These are phyloP conservation scores for Pachyseris speciosa DNA, from an alignment of 64 coral and sea anemone genomes.

Conservation along the genomic window DNA sequence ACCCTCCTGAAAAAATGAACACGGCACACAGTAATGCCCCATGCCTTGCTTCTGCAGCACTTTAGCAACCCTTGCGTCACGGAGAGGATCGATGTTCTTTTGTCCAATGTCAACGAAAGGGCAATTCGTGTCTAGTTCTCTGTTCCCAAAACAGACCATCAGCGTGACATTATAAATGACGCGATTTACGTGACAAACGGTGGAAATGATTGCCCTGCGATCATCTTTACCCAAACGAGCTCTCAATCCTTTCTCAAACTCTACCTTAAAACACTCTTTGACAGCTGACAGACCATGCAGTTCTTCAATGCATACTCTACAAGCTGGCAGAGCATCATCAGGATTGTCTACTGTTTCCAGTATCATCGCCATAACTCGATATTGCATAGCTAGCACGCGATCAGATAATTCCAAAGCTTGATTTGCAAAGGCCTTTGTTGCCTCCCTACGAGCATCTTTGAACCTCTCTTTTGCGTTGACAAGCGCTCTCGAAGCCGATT, in stretches of 20 bases:
- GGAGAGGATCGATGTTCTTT: background rate
- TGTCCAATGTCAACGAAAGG: background rate
- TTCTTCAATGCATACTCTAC: background rate
- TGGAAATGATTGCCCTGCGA: background rate
- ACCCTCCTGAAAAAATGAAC: constrained; percentile 17
- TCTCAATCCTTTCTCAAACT: background rate
- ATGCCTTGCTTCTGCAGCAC: background rate
- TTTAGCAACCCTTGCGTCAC: background rate
- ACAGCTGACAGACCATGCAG: background rate
- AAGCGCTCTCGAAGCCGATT: background rate
- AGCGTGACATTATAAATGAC: background rate
- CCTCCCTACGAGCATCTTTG: background rate
- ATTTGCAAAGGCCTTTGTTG: background rate
- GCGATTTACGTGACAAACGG: constrained; percentile 28
- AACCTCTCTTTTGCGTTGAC: constrained; percentile 18
- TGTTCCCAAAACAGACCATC: background rate
- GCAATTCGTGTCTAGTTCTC: background rate
- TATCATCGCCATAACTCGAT: background rate
- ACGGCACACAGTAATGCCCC: background rate
- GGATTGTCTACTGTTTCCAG: background rate
- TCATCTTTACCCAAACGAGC: background rate
- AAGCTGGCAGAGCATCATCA: background rate
- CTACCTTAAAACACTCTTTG: background rate
- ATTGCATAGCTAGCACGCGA: constrained; percentile 3
- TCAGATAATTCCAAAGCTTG: constrained; percentile 12